Evolutionary conservation across 2,797 vertebrate species (phyloP).

Genomic region (Leptodactylus fallax): DNA sequence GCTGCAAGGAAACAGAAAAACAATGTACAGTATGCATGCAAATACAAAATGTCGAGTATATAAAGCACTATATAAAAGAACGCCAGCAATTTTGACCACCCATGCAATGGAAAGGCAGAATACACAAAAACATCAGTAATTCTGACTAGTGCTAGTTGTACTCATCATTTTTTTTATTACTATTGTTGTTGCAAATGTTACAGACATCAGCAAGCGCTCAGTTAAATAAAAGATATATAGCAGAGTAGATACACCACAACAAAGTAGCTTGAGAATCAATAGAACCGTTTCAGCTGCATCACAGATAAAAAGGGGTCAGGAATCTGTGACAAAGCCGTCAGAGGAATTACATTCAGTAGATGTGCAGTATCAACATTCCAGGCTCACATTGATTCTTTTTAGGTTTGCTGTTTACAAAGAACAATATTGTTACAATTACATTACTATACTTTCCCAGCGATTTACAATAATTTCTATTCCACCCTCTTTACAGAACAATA

Average conservation of each 20-base stretch:
- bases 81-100: background rate
- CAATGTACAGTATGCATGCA: background rate
- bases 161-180: constrained; percentile 68
- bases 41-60: background rate
- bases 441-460: constrained; percentile 79
- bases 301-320: constrained; percentile 73
- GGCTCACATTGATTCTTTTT: constrained; percentile 74
- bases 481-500: constrained; percentile 78
- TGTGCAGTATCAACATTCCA: constrained; percentile 86
- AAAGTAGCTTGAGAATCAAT: constrained; percentile 80
- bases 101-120: background rate
- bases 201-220: constrained; percentile 84
- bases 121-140: background rate
- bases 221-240: constrained; percentile 85
- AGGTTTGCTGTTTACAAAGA: constrained; percentile 79
- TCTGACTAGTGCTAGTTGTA: constrained; percentile 32
- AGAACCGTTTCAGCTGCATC: constrained; percentile 77
- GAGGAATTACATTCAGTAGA: constrained; percentile 89
- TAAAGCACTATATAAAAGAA: background rate
- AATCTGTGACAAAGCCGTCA: constrained; percentile 78
- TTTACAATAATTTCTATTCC: constrained; percentile 77
- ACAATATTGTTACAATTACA: constrained; percentile 81
- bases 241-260: constrained; percentile 85
- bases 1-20: background rate
- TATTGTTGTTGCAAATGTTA: constrained; percentile 89